These are phyloP conservation scores for Phenganax subtilis DNA, from an alignment of 92 coral and sea anemone genomes.

Conservation along the genomic window DNA sequence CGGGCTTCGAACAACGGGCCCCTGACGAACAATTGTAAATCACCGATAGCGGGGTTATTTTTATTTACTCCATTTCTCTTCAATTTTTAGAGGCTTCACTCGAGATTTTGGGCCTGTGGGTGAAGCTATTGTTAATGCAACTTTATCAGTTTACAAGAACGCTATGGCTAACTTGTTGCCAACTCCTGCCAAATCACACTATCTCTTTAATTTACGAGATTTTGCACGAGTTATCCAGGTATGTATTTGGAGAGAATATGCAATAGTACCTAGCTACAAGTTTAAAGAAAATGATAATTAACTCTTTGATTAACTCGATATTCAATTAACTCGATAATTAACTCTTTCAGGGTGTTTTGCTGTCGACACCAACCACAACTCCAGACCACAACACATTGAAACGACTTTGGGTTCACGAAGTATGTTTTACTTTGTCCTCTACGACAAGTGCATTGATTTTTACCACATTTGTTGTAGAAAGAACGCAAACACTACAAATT, in stretches of 20 bases:
- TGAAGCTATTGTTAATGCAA: conserved; percentile 70
- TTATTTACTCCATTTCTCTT: not conserved
- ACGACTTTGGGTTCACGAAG: conserved; percentile 97
- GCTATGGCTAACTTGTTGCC: conserved; percentile 88
- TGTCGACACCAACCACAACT: conserved; percentile 80
- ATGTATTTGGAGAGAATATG: not conserved
- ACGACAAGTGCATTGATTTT: no score
- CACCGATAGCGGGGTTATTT: no score
- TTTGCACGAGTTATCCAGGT: conserved; percentile 95
- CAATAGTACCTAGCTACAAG: not conserved
- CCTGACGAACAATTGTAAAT: no score
- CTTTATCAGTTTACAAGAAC: conserved; percentile 76
- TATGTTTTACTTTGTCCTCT: conserved; percentile 19
- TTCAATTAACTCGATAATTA: no score
- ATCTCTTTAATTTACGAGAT: conserved; percentile 88
- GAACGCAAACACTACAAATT: no score
- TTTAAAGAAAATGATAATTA: not conserved
- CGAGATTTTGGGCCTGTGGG: conserved; percentile 74
- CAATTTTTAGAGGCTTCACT: conserved; percentile 63
- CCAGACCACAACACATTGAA: conserved; percentile 72
- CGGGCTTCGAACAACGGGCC: not conserved
- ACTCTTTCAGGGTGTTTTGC: conserved; percentile 65
- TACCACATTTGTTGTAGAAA: no score
- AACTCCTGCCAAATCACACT: conserved; percentile 96
- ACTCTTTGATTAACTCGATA: not conserved